Base-by-base conservation (phyloP, 2,797 vertebrate genomes). In the Sebastes itinus region DNA sequence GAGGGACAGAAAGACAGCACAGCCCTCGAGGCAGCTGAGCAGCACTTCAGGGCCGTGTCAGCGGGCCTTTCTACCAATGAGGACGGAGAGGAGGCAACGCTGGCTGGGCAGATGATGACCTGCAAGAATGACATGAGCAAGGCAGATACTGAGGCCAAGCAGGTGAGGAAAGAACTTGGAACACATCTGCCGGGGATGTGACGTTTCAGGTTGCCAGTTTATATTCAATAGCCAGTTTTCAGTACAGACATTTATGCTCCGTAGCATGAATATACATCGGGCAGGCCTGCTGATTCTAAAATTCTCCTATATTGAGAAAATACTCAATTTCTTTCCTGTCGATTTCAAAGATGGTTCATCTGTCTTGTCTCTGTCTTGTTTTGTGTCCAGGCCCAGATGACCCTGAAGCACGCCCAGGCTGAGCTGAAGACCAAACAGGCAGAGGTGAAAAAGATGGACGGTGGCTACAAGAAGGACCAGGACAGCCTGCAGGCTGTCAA, bases 91-190 rank as follows among this genome's bases (percentile, higher is more conserved):
- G 97, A 97, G 80, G 96, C 96, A 55, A 98, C 97, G 1, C 90
- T 99, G 38, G 97, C 97, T 10, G 97, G 91, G 3, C 98, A 99
- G 80, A 98, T 99, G 97, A 97, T 99, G 96, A 84, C 95, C 63
- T 99, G 98, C 94, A 99, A 99, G 92, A 98, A 97, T 60, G 97
- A 99, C 67, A 98, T 97, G 64, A 98, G 97, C 93, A 98, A 98
- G 91, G 97, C 97, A 1, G 95, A 95, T 64, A 99, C 98, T 0
- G 98, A 99, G 83, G 96, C 97, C 84, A 98, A 98, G 85, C 98
- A 98, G 96, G 99, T 99, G 92, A 92, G 55, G 2, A 73, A 65
- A 58, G 23, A 2, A 7, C 4, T 7, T 7, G 1, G 33, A 32
- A 32, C 8, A n/a, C 42, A 30, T 64, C 32, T 33, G 10, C 2